Percentiles rank a stretch among this genome's conserved stretches.
These are phyloP conservation scores for Austrofundulus limnaeus DNA, from an alignment of 2,113 vertebrate species.

Conservation along the genomic window DNA sequence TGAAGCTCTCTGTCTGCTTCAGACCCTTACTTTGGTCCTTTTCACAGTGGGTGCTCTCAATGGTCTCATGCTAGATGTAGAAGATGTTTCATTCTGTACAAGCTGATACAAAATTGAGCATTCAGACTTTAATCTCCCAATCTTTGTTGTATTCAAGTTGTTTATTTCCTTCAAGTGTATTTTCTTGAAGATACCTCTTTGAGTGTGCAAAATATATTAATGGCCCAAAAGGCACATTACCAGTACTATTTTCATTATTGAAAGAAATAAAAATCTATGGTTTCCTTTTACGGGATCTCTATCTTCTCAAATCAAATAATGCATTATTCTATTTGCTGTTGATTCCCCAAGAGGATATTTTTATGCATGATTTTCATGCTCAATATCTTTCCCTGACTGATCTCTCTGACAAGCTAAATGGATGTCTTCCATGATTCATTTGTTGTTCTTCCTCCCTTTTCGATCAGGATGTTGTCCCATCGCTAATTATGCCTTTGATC, in stretches of 20 bases:
- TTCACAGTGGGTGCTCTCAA: slow-evolving; percentile 18
- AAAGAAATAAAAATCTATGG: slow-evolving; percentile 26
- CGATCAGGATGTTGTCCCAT: slow-evolving; percentile 52
- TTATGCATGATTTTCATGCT: slow-evolving; percentile 40
- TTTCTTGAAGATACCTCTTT: slow-evolving; percentile 14
- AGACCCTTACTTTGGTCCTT: slow-evolving; percentile 24
- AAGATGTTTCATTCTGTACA: slow-evolving; percentile 29
- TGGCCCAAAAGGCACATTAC: not conserved
- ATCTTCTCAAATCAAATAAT: slow-evolving; percentile 33
- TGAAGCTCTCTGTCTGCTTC: slow-evolving; percentile 52
- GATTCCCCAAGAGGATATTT: slow-evolving; percentile 32
- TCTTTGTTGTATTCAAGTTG: slow-evolving; percentile 19
- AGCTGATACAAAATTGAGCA: slow-evolving; percentile 23
- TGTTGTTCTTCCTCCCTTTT: slow-evolving; percentile 51
- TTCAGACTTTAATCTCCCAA: slow-evolving; percentile 7
- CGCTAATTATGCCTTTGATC: slow-evolving; percentile 63
- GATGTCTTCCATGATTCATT: slow-evolving; percentile 55
- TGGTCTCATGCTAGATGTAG: slow-evolving; percentile 31
- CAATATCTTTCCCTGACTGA: slow-evolving; percentile 50
- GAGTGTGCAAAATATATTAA: not conserved
- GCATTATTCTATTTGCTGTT: slow-evolving; percentile 12
- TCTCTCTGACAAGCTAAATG: slow-evolving; percentile 60
- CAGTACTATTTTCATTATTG: slow-evolving; percentile 11
- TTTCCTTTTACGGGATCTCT: slow-evolving; percentile 22
- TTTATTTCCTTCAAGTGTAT: slow-evolving; percentile 18